phyloP scores from a whole-genome alignment of 2,797 vertebrate species.

The Pipistrellus nathusii region DNA sequence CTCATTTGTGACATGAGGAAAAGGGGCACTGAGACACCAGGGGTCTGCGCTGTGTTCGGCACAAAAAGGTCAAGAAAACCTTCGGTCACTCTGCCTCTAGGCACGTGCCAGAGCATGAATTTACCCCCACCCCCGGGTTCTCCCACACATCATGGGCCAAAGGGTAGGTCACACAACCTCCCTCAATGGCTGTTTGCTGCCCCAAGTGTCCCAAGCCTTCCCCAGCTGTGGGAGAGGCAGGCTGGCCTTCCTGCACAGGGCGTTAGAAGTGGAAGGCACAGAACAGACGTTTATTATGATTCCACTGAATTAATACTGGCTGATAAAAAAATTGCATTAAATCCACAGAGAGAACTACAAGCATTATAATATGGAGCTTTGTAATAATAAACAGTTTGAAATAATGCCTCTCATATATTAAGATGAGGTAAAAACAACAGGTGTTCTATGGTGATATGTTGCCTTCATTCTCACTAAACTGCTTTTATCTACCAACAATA shows the following conservation, averaged over 20 bases:
- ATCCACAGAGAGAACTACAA: neutral
- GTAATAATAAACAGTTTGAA: neutral
- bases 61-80: neutral
- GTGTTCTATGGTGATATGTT: neutral
- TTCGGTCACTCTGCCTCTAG: neutral
- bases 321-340: neutral
- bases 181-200: neutral
- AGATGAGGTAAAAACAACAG: neutral
- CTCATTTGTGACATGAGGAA: constrained; percentile 29
- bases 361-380: neutral
- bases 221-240: neutral
- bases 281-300: neutral
- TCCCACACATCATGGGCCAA: neutral
- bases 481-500: neutral
- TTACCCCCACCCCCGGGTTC: neutral
- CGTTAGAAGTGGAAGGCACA: neutral
- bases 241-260: neutral
- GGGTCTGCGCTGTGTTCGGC: neutral
- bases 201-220: neutral
- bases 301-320: neutral
- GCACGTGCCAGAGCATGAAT: neutral
- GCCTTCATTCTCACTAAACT: neutral
- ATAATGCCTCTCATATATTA: neutral
- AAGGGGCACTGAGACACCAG: neutral
- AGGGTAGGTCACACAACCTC: neutral